Base-by-base conservation (phyloP, 2,888 invertebrate genomes). In the Hololepta plana region DNA sequence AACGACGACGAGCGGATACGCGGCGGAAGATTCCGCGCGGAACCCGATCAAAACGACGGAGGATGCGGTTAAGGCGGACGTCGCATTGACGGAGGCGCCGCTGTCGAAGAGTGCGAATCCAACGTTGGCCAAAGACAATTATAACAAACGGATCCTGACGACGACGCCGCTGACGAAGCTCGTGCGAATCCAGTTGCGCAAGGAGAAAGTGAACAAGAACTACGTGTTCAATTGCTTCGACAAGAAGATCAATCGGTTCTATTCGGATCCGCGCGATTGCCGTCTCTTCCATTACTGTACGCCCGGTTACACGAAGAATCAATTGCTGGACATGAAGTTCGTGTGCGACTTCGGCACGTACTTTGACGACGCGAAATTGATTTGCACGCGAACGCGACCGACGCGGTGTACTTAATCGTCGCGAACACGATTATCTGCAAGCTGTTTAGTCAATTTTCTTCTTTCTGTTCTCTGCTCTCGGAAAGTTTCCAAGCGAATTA, bases 281-380 rank as follows among this genome's bases (percentile, higher is more conserved):
- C 53, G 64, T 33, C 45, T 67, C 35, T 67, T 68, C 39, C 67
- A 68, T 41, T 65, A 66, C 35, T 68, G 67, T 42, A 64, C 66
- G 3, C 58, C 59, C n/a, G 67, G 67, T 7, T 66, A 62, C 38
- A 59, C 57, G 12, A 45, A 53, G 30, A 53, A 55, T 32, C 65
- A 67, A 43, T 53, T 66, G 32, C 46, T 67, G 17, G 64, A 67
- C 42, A 61, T 67, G 47, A 60, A 63, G 38, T 68, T 66, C 38
- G 62, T 63, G 9, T 68, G 67, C 46, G 65, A 66, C 41, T 52
- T 59, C 31, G 61, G 60, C 30, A 65, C 65, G 19, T 54, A 47
- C 34, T 67, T 64, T 38, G 62, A 66, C 38, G 58, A 60, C 32
- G 51, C 50, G 20, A 58, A 55, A 24, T 53, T 62, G 38, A 60